Conservation (phyloP, 2,888 invertebrate genomes). For the Atrina japonica region DNA sequence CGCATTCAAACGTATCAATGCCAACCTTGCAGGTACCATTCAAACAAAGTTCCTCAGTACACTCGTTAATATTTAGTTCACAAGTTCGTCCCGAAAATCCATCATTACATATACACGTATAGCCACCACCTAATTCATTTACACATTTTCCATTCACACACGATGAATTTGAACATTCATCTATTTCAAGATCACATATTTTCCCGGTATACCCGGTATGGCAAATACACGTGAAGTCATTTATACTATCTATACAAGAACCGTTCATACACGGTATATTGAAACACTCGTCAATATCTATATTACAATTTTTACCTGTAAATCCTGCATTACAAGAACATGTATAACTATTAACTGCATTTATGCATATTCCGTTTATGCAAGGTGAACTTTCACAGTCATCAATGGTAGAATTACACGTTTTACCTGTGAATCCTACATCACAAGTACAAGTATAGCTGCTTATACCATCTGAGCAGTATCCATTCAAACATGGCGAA, state of each 20-base stretch:
- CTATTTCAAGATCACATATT: too few relatives aligned
- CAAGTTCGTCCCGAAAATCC: too few relatives aligned
- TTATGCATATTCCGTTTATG: background rate
- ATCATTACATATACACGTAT: too few relatives aligned
- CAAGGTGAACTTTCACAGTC: conserved; percentile 4
- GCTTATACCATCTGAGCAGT: background rate
- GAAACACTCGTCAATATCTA: conserved; percentile 15
- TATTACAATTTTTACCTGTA: background rate
- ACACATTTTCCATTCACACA: too few relatives aligned
- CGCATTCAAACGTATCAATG: too few relatives aligned
- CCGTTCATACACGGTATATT: conserved; percentile 14
- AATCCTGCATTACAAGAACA: conserved; percentile 5
- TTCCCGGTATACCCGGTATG: conserved; percentile 10
- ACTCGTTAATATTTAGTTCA: too few relatives aligned
- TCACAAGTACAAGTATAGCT: background rate
- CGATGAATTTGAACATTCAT: too few relatives aligned
- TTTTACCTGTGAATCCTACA: background rate
- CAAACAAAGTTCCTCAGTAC: too few relatives aligned
- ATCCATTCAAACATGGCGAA: conserved; percentile 11
- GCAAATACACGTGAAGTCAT: conserved; percentile 4
- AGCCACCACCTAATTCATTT: too few relatives aligned
- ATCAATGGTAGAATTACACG: background rate
- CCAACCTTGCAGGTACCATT: too few relatives aligned
- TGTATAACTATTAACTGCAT: background rate
- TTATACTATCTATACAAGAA: conserved; percentile 11